phyloP scores from a whole-genome alignment of 2,888 invertebrate species.

The Eupeodes luniger region DNA sequence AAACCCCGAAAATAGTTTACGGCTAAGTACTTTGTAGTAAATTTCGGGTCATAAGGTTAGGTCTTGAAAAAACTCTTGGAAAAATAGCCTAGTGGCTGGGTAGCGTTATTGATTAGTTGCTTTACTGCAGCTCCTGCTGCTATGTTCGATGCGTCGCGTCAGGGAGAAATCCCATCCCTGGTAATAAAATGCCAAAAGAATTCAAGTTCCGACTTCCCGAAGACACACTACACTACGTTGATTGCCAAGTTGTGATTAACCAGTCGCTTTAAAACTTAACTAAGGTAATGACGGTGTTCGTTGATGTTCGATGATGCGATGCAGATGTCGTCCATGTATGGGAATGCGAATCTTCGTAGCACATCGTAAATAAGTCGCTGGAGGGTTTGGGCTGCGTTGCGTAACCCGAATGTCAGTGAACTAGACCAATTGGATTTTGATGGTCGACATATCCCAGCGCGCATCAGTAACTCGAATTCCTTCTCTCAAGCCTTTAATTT shows the following conservation, averaged over 20 bases:
- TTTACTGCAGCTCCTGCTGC: conserved; percentile 23
- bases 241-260: conserved; percentile 21
- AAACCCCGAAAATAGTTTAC: conserved; percentile 36
- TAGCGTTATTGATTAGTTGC: conserved; percentile 29
- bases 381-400: conserved; percentile 38
- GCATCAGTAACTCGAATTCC: background rate
- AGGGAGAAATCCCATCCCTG: conserved; percentile 15
- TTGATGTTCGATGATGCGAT: conserved; percentile 2
- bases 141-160: conserved; percentile 48
- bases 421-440: conserved; percentile 14
- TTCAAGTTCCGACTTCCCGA: conserved; percentile 22
- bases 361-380: conserved; percentile 31
- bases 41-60: conserved; percentile 24
- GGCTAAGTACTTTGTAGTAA: conserved; percentile 17
- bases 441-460: background rate
- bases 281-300: background rate
- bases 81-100: conserved; percentile 11
- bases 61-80: conserved; percentile 32
- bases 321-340: conserved; percentile 38
- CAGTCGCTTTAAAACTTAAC: background rate
- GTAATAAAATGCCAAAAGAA: conserved; percentile 30
- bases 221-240: background rate
- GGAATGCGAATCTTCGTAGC: conserved; percentile 9
- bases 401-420: conserved; percentile 7
- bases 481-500: no score